Conservation (phyloP, 2,888 invertebrate species). For the Panzeria rudis region DNA sequence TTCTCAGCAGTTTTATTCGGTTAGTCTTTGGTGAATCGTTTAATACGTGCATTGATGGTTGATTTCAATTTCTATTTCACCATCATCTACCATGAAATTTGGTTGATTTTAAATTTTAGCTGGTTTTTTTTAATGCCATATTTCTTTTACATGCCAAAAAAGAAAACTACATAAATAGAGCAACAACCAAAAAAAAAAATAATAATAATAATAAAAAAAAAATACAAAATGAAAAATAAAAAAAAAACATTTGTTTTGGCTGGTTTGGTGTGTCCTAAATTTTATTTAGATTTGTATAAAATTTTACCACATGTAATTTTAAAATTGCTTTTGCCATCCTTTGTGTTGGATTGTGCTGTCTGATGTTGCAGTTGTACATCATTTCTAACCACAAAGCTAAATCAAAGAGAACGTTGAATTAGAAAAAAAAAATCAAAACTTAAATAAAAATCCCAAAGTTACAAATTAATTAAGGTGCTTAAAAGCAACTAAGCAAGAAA, state of each 20-base stretch:
- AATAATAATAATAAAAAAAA: no score
- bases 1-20: no score
- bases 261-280: slow-evolving; percentile 29
- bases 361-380: slow-evolving; percentile 5
- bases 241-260: background rate
- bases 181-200: no score
- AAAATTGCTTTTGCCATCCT: slow-evolving; percentile 32
- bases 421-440: background rate
- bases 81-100: slow-evolving; percentile 3
- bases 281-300: slow-evolving; percentile 45
- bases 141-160: background rate
- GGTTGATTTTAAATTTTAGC: background rate
- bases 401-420: background rate
- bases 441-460: background rate
- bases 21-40: no score
- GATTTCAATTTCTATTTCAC: background rate
- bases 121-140: background rate
- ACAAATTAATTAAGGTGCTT: slow-evolving; percentile 37
- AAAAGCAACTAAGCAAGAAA: slow-evolving; percentile 1
- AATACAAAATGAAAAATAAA: background rate
- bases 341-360: background rate
- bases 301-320: slow-evolving; percentile 33
- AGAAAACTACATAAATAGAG: background rate
- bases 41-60: background rate
- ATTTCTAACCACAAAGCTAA: slow-evolving; percentile 18